These are phyloP conservation scores for Ciconia nigra DNA, from an alignment of 2,797 vertebrate genomes.

Conservation along the genomic window DNA sequence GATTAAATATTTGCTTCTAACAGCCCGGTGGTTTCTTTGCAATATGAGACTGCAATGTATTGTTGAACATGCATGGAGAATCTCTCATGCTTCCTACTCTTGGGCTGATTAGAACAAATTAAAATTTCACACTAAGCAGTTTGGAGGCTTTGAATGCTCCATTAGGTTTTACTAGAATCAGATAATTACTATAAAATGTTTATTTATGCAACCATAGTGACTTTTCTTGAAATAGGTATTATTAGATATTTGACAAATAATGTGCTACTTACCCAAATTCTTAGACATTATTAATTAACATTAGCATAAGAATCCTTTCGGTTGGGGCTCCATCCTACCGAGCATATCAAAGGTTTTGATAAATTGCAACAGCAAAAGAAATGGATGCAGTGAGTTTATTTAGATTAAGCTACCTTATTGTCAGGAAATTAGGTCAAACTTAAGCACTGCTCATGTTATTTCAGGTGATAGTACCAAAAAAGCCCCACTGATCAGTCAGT, in stretches of 20 bases:
- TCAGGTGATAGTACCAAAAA: not conserved
- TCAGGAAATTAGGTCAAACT: not conserved
- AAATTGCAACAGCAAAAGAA: not conserved
- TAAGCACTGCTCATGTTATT: not conserved
- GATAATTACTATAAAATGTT: conserved; percentile 36
- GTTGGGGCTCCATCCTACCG: not conserved
- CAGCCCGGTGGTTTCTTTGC: not conserved
- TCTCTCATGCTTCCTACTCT: not conserved
- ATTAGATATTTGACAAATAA: not conserved
- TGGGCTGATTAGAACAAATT: not conserved
- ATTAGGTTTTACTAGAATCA: conserved; percentile 39
- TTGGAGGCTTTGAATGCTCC: not conserved
- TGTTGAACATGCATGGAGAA: not conserved
- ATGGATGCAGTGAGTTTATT: not conserved
- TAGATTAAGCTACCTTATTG: not conserved
- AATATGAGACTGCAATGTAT: not conserved
- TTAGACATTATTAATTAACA: not conserved
- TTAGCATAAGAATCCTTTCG: not conserved
- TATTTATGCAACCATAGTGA: not conserved
- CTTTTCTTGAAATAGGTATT: not conserved
- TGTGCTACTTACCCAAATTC: not conserved
- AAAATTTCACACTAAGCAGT: conserved; percentile 27
- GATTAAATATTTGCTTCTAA: not conserved
- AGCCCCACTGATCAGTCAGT: not conserved
- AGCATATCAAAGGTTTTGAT: not conserved